These are phyloP conservation scores for Mellivora capensis DNA, from an alignment of 2,113 vertebrate genomes.

Conservation along the genomic window DNA sequence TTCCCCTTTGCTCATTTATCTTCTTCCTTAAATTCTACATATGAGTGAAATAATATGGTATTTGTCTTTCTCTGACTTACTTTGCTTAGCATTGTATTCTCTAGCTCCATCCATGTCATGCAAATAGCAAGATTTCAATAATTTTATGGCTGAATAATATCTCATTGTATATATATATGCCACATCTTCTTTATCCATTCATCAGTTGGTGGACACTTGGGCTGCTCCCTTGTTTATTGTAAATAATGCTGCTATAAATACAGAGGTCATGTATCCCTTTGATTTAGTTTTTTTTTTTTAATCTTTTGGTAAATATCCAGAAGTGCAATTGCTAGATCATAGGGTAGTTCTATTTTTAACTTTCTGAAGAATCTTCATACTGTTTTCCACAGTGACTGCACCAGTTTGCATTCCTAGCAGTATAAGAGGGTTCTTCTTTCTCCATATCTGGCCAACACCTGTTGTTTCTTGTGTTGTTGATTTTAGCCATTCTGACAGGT, in stretches of 20 bases:
- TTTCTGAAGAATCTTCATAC: background rate
- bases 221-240: background rate
- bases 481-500: background rate
- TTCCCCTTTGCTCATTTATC: background rate
- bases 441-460: background rate
- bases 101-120: background rate
- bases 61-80: background rate
- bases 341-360: too few species aligned
- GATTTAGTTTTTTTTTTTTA: too few species aligned
- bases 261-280: background rate
- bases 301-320: too few species aligned
- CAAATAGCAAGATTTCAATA: background rate
- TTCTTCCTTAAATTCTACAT: background rate
- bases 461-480: background rate
- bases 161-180: background rate
- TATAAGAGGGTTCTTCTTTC: background rate
- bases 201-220: background rate
- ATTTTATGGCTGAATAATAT: background rate
- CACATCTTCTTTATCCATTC: too few species aligned
- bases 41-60: background rate
- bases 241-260: background rate
- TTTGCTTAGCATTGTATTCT: background rate
- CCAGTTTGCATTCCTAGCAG: background rate
- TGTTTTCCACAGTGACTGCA: background rate
- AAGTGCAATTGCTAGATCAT: too few species aligned